Percentiles rank a stretch among this genome's conserved stretches.
These are phyloP conservation scores for Jordanella pulchra DNA, from an alignment of 2,797 vertebrate genomes.

Conservation along the genomic window DNA sequence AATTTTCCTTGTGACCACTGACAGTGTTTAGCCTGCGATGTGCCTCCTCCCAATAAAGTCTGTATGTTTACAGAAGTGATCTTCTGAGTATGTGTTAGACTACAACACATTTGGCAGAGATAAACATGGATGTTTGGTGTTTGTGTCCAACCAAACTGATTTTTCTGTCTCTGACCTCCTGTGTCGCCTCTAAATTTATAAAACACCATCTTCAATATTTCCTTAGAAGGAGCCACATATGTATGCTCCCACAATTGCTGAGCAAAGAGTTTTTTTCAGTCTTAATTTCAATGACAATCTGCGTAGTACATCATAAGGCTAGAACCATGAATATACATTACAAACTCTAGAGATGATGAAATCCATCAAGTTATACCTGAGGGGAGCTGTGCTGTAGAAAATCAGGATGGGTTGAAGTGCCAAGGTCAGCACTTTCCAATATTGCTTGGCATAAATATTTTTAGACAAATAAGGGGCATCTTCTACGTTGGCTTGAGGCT, in stretches of 20 bases:
- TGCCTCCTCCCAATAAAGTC: too few relatives aligned
- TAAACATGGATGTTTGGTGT: background rate
- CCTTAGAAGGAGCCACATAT: conserved; percentile 23
- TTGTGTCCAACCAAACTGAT: background rate
- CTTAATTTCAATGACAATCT: conserved; percentile 58
- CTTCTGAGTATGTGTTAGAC: too few relatives aligned
- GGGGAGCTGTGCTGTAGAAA: conserved; percentile 37
- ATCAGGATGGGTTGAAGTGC: conserved; percentile 9
- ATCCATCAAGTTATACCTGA: conserved; percentile 36
- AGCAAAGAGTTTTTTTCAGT: conserved; percentile 51
- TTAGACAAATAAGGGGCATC: conserved; percentile 11
- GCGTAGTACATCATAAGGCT: conserved; percentile 43
- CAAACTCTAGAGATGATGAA: conserved; percentile 53
- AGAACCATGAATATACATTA: conserved; percentile 49
- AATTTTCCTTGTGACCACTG: too few relatives aligned
- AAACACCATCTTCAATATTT: conserved; percentile 9
- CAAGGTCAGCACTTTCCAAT: conserved; percentile 54
- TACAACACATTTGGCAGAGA: too few relatives aligned
- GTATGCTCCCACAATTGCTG: conserved; percentile 48
- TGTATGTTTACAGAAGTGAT: too few relatives aligned
- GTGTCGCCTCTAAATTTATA: background rate
- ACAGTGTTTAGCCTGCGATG: too few relatives aligned
- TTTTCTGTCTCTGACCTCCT: background rate
- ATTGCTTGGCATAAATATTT: conserved; percentile 39
- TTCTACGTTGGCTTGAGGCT: conserved; percentile 27